A percentile compares a stretch with the other conserved stretches of the same genome.
Conservation (phyloP, 1,140 invertebrate genomes). For the Hyles vespertilio region DNA sequence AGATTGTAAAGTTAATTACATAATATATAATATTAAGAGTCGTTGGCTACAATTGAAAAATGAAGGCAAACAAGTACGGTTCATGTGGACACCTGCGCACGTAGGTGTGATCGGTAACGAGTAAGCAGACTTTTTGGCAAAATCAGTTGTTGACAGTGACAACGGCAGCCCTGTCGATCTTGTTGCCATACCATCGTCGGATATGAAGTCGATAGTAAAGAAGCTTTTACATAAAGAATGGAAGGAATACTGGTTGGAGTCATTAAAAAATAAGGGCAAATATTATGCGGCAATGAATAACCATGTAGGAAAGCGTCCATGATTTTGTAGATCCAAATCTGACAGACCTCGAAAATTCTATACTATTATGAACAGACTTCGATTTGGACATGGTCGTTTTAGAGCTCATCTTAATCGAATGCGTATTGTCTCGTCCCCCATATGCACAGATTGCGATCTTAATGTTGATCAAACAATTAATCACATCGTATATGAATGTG, state of each 20-base stretch:
- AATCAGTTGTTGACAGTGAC: slow-evolving; percentile 1
- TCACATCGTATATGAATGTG: slow-evolving; percentile 6
- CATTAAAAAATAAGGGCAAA: neutral
- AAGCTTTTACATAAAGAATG: neutral
- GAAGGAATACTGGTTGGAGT: neutral
- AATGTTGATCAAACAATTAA: neutral
- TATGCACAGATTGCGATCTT: neutral
- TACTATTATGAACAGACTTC: neutral
- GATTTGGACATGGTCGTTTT: slow-evolving; percentile 3
- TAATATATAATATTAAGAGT: slow-evolving; percentile 2
- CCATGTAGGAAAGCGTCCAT: neutral
- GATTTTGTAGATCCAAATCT: neutral
- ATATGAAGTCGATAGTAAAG: neutral
- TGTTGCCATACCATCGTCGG: neutral
- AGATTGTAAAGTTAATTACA: neutral
- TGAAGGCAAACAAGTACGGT: neutral
- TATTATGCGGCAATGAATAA: neutral
- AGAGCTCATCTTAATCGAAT: slow-evolving; percentile 1
- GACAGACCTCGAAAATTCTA: neutral
- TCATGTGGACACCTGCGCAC: slow-evolving; percentile 1
- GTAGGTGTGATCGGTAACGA: neutral
- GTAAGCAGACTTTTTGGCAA: neutral
- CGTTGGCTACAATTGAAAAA: neutral
- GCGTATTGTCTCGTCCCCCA: neutral
- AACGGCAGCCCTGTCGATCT: neutral